Base-by-base conservation (phyloP, 1,140 invertebrate genomes). In the Leptoteleia sp. region DNA sequence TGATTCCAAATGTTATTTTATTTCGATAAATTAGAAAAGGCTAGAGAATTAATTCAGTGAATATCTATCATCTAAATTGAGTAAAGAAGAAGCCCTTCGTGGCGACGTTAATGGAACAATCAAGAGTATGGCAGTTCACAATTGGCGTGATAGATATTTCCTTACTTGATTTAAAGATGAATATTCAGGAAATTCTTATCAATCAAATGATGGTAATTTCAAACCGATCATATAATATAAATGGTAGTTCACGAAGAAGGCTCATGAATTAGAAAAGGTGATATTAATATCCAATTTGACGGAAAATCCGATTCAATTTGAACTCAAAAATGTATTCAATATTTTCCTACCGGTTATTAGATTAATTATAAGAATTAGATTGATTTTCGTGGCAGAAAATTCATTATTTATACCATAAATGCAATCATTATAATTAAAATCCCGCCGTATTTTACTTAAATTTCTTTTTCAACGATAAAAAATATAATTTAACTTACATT, bases 141-240 rank as follows among this genome's bases (percentile, higher is more conserved):
- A 71, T 54, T 61, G 55, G 57, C 22, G 38, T 50, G 57, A 62
- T 47, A 62, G 57, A 62, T 64, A 72, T 55, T 72, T 72, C 57
- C 57, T 61, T 71, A 42, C 27, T 54, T 61, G 55, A 71, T 71
- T 71, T 62, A 54, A 62, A 54, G 47, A 71, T 71, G 67, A 71
- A 71, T 71, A 62, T 71, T 71, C 55, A 71, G 37, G 55, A 45
- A 59, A 71, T 54, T 27, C 47, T 17, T 38, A 43, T 71, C 55
- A 71, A 71, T 71, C 67, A 29, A 29, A 61, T 52, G 47, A 71
- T 54, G 55, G 35, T 54, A 45, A 50, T 54, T 52, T 45, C 54
- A 31, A 43, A 29, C 27, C 37, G 45, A 71, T 71, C 55, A 17
- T n/a, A n/a, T 47, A 71, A 45, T 71, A 61, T 27, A 54, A 71